phyloP scores from a whole-genome alignment of 2,113 vertebrate genomes.

The Laticauda colubrina region DNA sequence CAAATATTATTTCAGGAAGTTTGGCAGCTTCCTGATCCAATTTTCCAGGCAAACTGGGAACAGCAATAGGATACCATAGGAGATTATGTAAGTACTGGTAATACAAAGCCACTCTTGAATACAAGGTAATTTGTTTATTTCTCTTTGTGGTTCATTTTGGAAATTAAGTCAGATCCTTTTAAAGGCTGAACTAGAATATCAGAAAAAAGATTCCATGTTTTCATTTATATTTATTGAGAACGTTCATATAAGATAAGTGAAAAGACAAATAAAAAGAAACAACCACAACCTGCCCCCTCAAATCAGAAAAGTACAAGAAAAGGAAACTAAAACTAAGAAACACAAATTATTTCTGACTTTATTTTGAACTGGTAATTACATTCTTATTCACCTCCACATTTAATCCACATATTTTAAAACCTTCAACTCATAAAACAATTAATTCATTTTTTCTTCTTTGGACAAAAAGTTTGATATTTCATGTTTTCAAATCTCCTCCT shows the following conservation, averaged over 20 bases:
- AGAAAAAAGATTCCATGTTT: not conserved
- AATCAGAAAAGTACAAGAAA: not conserved
- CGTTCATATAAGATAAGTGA: not conserved
- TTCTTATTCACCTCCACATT: not conserved
- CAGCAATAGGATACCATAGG: no score
- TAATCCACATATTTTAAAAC: not conserved
- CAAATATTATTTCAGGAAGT: not conserved
- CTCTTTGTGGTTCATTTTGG: not conserved
- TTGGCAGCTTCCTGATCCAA: not conserved
- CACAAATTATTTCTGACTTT: not conserved
- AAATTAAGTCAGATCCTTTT: not conserved
- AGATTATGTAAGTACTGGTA: not conserved
- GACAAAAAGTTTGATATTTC: not conserved
- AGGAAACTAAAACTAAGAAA: not conserved
- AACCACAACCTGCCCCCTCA: not conserved
- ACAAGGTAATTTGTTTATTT: not conserved
- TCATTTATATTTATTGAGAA: not conserved
- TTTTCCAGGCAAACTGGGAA: not conserved
- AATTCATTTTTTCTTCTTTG: not conserved
- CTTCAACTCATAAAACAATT: not conserved
- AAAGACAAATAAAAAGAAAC: not conserved
- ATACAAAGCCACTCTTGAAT: not conserved
- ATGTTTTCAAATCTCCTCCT: not conserved
- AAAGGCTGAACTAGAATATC: not conserved
- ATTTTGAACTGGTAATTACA: not conserved